Evolutionary conservation across 2,113 vertebrate species (phyloP), one percentile per base, ranked within the genome.

Genomic region (Oreochromis spilurus): DNA sequence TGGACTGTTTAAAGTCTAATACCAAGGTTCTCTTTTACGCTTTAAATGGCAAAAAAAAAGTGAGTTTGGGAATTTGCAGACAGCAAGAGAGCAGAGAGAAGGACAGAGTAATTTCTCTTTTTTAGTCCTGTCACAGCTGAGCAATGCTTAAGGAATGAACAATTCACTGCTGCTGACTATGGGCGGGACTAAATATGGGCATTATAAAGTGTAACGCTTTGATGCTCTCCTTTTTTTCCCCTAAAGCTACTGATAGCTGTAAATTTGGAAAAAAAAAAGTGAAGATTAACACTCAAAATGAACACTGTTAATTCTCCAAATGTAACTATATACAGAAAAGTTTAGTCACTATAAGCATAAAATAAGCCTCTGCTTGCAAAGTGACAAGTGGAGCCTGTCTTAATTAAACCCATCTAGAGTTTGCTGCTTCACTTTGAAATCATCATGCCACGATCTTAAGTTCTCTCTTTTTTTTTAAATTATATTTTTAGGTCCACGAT

Each of bases 141-240:
- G 88, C 50, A 85, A 81, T 80, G 85, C 79, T 54, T 2, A 4
- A 87, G 79, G 86, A 89, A 89, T 86, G 81, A 92, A 55, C 40
- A 53, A 45, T 62, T 77, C 50, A 9, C 65, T 50, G 52, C 53
- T 4, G 11, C 81, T 53, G 72, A 85, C 83, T 34, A 60, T 80
- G 79, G 85, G 50, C 6, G 57, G 83, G 90, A 88, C 88, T 86
- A 90, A 91, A 90, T 86, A 81, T 89, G 87, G 82, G 88, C 36
- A 82, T 86, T 55, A 55, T 84, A 43, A 55, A 65, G 52, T 13
- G 26, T 43, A 45, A 87, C 7, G 36, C 45, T 86, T 75, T 43
- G 36, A 85, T 79, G 54, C 9, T 81, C 24, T 7, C 4, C 40
- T 65, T 82, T 48, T 38, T 19, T 86, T 4, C 4, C 13, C 43